Evolutionary conservation across 2,113 vertebrate species (phyloP), one percentile per base, ranked within the genome.

Genomic region (Onychostoma macrolepis): DNA sequence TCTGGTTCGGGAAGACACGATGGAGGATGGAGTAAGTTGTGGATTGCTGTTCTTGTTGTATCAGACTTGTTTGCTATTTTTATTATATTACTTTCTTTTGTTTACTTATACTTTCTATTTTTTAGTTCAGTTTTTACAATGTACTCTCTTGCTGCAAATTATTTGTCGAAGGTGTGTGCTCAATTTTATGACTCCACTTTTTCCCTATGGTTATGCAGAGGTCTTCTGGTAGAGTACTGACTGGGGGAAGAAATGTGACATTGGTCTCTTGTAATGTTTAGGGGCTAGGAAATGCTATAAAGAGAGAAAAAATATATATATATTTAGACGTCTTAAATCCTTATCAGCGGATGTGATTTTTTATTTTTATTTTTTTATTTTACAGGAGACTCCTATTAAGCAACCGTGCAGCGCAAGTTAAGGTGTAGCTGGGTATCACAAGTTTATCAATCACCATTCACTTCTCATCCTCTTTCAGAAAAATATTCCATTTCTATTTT

Each of bases 281-380:
- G 24, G 7, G 24, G 8, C 58, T 61, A n/a, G 58, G 58, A n/a
- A 7, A n/a, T 11, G 58, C 21, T 61, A 61, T 61, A n/a, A 61
- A 61, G 21, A 61, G 58, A 61, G 58, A 61, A n/a, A 63, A 63
- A 4, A n/a, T n/a, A n/a, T n/a, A n/a, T n/a, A n/a, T n/a, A n/a
- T 63, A 63, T 63, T 26, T 26, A 63, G 58, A 12, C 24, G 26
- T 8, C 58, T 26, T 26, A 63, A 63, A n/a, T 63, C 58, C n/a
- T 26, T 63, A 63, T 63, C 58, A 75, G 1, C 43, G 5, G 81
- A 84, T 69, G 53, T 75, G 11, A 41, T 87, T 26, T 87, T 79
- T n/a, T n/a, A n/a, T n/a, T n/a, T n/a, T n/a, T n/a, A n/a, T n/a
- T n/a, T n/a, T n/a, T n/a, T n/a, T n/a, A n/a, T 33, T 33, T 33